Percentiles rank a stretch among this genome's conserved stretches.
Conservation (phyloP, 2,888 invertebrate species). For the Lysandra coridon region DNA sequence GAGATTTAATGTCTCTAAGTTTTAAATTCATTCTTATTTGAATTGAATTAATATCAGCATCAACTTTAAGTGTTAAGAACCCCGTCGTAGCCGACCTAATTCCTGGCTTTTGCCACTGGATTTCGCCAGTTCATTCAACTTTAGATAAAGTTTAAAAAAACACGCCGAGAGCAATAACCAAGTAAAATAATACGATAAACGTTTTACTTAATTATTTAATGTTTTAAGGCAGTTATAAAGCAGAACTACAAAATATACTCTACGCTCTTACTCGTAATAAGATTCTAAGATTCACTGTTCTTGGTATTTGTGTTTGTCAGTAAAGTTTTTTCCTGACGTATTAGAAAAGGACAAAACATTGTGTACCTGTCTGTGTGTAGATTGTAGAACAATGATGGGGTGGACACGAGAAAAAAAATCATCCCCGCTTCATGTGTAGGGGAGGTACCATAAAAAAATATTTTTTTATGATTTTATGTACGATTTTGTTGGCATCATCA, state of each 20-base stretch:
- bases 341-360: too few species aligned
- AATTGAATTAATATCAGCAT: neutral
- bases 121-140: constrained; percentile 41
- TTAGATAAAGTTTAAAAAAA: constrained; percentile 36
- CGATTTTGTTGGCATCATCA: too few species aligned
- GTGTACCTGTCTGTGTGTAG: too few species aligned
- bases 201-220: neutral
- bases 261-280: neutral
- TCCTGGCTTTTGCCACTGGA: constrained; percentile 38
- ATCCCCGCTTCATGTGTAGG: too few species aligned
- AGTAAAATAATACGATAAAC: constrained; percentile 11
- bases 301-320: too few species aligned
- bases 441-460: too few species aligned
- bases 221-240: neutral
- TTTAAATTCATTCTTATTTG: neutral
- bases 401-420: too few species aligned
- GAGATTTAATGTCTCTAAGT: too few species aligned
- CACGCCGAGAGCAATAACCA: constrained; percentile 27
- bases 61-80: neutral
- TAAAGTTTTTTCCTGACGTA: too few species aligned
- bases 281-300: too few species aligned
- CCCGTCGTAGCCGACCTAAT: constrained; percentile 36
- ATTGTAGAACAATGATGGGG: too few species aligned
- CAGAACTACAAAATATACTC: neutral
- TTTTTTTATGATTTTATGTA: too few species aligned